Conservation (phyloP, 2,113 vertebrate genomes). For the Mirounga angustirostris region DNA sequence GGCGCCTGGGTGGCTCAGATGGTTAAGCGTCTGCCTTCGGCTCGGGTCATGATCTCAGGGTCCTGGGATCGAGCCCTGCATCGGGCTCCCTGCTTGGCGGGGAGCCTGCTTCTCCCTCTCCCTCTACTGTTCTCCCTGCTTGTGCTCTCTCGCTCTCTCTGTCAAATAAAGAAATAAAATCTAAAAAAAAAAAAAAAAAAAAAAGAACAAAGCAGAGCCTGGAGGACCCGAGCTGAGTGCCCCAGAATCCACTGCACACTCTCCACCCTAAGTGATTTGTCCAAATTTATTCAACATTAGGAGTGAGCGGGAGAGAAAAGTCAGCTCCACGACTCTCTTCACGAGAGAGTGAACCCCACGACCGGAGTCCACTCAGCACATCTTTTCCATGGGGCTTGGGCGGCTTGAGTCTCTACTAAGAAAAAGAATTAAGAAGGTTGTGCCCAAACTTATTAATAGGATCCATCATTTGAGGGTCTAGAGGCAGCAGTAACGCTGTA, state of each 20-base stretch:
- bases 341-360: no score
- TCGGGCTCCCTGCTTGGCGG: no score
- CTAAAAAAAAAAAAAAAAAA: neutral
- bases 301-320: fast-evolving
- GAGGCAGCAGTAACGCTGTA: neutral
- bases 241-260: no score
- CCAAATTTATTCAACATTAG: neutral
- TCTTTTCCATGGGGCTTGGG: neutral
- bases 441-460: neutral
- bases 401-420: neutral
- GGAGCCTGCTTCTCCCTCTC: no score
- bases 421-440: neutral
- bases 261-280: neutral
- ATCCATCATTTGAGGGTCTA: neutral
- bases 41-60: no score
- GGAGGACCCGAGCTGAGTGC: neutral
- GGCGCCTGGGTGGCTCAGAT: no score
- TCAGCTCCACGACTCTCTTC: no score
- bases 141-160: no score
- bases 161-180: no score
- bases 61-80: no score
- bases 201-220: neutral
- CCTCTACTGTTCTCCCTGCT: no score
- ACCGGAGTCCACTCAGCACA: neutral
- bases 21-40: no score